Conservation (phyloP, 2,797 vertebrate genomes). For the Hydrocynus forskahlii region DNA sequence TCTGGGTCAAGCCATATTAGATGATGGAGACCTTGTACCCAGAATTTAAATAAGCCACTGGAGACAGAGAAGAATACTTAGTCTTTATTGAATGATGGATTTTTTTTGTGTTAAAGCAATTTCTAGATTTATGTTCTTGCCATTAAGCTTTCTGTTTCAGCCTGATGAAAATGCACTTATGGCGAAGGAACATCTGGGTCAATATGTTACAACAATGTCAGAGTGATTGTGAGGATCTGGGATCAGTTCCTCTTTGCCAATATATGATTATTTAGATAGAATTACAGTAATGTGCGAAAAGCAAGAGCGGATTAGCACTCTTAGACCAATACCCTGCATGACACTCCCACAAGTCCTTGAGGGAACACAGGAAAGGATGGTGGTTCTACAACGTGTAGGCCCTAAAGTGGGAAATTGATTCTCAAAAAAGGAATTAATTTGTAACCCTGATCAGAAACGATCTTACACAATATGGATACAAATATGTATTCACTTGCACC, state of each 20-base stretch:
- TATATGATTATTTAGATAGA: background rate
- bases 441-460: conserved; percentile 34
- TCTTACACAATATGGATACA: conserved; percentile 44
- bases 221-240: background rate
- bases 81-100: background rate
- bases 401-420: background rate
- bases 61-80: background rate
- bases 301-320: background rate
- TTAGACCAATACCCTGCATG: background rate
- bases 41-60: background rate
- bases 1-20: conserved; percentile 11
- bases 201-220: background rate
- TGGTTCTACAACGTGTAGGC: background rate
- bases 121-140: background rate
- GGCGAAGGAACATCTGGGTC: background rate
- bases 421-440: conserved; percentile 30
- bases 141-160: background rate
- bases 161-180: conserved; percentile 24
- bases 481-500: conserved; percentile 53
- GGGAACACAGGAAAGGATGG: background rate
- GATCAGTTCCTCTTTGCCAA: background rate
- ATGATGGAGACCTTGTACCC: conserved; percentile 15
- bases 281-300: background rate
- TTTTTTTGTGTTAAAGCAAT: background rate
- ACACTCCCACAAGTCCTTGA: background rate